Percentiles rank a stretch among this genome's conserved stretches.
Conservation (phyloP, 2,888 invertebrate species). For the Pterobdella sp. region DNA sequence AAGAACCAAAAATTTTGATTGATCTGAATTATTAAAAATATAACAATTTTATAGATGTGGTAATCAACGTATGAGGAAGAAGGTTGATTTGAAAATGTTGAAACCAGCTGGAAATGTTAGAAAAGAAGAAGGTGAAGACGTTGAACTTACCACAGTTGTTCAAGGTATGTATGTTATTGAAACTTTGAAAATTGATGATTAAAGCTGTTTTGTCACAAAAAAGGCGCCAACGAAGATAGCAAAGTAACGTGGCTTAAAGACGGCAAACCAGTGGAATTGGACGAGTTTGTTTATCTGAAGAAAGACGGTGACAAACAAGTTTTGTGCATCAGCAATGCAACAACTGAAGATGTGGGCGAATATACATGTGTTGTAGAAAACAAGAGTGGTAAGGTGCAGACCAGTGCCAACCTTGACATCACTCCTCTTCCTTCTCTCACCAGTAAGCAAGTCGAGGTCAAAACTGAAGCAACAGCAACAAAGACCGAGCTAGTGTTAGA, state of each 20-base stretch:
- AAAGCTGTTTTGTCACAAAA: too few relatives aligned
- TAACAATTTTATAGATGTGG: too few relatives aligned
- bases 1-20: too few relatives aligned
- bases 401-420: neutral
- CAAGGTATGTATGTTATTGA: neutral
- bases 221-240: neutral
- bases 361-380: neutral
- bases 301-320: slow-evolving; percentile 28
- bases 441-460: too few relatives aligned
- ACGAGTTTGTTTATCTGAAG: slow-evolving; percentile 34
- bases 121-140: neutral
- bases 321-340: slow-evolving; percentile 7
- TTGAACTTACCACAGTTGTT: neutral
- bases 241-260: slow-evolving; percentile 22
- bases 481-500: too few relatives aligned
- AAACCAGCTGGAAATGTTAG: neutral
- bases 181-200: neutral
- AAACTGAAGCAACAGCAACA: too few relatives aligned
- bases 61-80: neutral
- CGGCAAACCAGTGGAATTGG: slow-evolving; percentile 32
- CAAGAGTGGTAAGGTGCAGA: slow-evolving; percentile 13
- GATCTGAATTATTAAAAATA: too few relatives aligned
- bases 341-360: slow-evolving; percentile 4
- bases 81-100: neutral
- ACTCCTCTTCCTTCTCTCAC: too few relatives aligned